Percentiles rank a stretch among this genome's conserved stretches.
Evolutionary conservation across 1,140 invertebrate genomes (phyloP).

Genomic region (Microplitis demolitor): DNA sequence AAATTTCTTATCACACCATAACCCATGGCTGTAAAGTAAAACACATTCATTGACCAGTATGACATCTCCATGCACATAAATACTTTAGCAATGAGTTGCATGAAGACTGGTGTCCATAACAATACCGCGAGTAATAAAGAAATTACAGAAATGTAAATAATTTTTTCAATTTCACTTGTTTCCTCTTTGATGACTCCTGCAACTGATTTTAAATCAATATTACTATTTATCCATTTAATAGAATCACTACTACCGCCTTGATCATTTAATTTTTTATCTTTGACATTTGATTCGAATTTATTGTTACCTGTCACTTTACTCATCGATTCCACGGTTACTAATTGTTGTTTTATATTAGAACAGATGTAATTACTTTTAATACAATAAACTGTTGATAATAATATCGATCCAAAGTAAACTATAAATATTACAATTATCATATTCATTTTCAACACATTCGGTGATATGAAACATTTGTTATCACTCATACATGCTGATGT

Average conservation of each 20-base stretch:
- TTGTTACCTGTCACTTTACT: not conserved
- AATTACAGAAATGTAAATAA: conserved; percentile 25
- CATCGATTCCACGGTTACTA: not conserved
- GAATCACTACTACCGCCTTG: not conserved
- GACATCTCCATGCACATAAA: conserved; percentile 32
- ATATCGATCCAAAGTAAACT: conserved; percentile 43
- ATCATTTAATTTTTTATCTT: not conserved
- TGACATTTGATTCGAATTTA: not conserved
- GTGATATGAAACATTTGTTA: conserved; percentile 40
- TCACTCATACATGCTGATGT: conserved; percentile 10
- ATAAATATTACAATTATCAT: conserved; percentile 37
- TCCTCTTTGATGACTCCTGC: not conserved
- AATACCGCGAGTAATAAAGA: conserved; percentile 34
- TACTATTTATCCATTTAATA: not conserved
- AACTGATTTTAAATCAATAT: not conserved
- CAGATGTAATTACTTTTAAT: conserved; percentile 26
- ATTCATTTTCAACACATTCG: conserved; percentile 38
- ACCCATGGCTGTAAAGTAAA: conserved; percentile 31
- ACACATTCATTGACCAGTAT: conserved; percentile 35
- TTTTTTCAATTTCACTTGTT: conserved; percentile 12
- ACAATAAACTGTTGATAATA: conserved; percentile 36
- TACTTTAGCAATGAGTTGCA: conserved; percentile 35
- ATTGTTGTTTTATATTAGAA: conserved; percentile 20
- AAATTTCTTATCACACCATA: conserved; percentile 39
- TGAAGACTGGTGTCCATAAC: conserved; percentile 44